These are phyloP conservation scores for Megathymus violae DNA, from an alignment of 1,140 invertebrate species.

Conservation along the genomic window DNA sequence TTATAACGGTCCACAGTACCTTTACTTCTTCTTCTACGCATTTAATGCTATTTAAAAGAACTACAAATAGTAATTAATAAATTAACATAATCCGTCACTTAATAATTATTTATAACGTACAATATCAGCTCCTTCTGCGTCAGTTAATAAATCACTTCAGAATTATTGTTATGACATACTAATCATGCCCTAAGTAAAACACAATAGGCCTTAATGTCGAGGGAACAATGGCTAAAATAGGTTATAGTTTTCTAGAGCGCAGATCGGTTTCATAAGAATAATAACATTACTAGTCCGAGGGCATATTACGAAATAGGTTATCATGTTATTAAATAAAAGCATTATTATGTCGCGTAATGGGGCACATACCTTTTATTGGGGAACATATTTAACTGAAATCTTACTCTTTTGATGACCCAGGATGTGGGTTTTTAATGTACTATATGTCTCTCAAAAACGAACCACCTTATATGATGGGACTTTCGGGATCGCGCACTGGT, in stretches of 20 bases:
- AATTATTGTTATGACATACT: constrained; percentile 1
- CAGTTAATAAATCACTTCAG: not conserved
- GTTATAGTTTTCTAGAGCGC: not conserved
- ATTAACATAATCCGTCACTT: not conserved
- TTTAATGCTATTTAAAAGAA: not conserved
- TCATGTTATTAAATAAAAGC: not conserved
- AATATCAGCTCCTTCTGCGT: not conserved
- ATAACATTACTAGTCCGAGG: not conserved
- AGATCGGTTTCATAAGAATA: not conserved
- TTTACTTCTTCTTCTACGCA: not conserved
- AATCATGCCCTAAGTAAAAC: not conserved
- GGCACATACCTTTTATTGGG: too few relatives aligned
- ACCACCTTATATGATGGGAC: too few relatives aligned
- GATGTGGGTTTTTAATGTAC: too few relatives aligned
- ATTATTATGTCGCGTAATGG: too few relatives aligned
- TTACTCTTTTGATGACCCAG: too few relatives aligned
- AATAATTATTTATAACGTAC: not conserved
- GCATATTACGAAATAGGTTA: too few relatives aligned
- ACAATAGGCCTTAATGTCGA: not conserved
- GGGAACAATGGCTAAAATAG: not conserved
- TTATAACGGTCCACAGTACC: not conserved
- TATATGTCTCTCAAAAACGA: too few relatives aligned
- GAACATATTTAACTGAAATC: too few relatives aligned
- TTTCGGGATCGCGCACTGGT: too few relatives aligned
- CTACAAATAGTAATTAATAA: constrained; percentile 1